Percentiles rank a stretch among this genome's conserved stretches.
Evolutionary conservation across 2,113 vertebrate genomes (phyloP).

Genomic region (Phaethon lepturus): DNA sequence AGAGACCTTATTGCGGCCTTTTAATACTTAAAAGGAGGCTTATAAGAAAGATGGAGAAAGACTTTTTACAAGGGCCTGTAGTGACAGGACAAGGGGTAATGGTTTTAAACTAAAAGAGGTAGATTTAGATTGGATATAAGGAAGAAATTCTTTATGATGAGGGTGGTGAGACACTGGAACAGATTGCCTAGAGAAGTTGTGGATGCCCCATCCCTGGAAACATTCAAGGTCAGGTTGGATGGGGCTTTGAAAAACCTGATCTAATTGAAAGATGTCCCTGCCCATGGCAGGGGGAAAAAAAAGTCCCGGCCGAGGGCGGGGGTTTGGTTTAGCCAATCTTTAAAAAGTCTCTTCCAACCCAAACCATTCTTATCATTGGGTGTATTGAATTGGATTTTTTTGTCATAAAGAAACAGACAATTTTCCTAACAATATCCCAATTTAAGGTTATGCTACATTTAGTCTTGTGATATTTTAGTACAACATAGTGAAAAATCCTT

Average conservation of each 20-base stretch:
- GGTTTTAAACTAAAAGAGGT: neutral
- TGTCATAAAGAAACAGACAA: neutral
- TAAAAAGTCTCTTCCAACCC: neutral
- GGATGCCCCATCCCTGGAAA: neutral
- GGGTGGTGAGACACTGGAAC: neutral
- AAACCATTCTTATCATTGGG: neutral
- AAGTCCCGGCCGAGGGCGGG: too few relatives aligned
- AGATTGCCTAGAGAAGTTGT: neutral
- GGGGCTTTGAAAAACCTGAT: neutral
- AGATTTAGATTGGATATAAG: neutral
- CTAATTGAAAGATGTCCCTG: neutral
- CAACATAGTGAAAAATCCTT: neutral
- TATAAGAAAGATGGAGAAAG: neutral
- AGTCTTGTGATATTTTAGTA: neutral
- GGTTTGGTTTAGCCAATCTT: neutral
- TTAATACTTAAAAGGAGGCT: neutral
- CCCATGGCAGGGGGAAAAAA: accelerated
- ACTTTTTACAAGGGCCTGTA: neutral
- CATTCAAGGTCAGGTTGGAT: neutral
- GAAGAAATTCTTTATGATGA: neutral
- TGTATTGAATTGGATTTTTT: neutral
- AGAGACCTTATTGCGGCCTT: neutral
- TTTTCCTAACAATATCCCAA: neutral
- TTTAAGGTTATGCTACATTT: neutral
- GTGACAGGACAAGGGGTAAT: neutral